These are phyloP conservation scores for Propithecus coquereli DNA, from an alignment of 2,113 vertebrate genomes.

Conservation along the genomic window DNA sequence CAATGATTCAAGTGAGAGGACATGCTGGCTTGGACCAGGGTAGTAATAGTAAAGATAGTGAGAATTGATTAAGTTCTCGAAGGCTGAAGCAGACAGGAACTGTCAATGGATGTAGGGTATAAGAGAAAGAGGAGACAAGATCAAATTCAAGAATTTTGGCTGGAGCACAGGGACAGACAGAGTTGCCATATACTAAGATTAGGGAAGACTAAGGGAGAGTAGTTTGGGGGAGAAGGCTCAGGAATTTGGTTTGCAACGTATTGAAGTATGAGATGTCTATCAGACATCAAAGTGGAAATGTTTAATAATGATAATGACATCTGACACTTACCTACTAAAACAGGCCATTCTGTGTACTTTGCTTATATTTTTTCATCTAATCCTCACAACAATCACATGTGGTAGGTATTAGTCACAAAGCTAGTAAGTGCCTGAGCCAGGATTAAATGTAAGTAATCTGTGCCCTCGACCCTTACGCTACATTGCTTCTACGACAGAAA, in stretches of 20 bases:
- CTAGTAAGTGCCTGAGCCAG: not conserved
- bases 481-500: slow-evolving; percentile 5
- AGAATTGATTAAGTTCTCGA: not conserved
- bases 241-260: not conserved
- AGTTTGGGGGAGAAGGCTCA: not conserved
- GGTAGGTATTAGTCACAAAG: not conserved
- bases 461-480: not conserved
- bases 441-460: slow-evolving; percentile 20
- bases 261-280: not conserved
- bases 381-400: not conserved
- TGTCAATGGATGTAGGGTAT: not conserved
- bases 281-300: not conserved
- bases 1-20: not conserved
- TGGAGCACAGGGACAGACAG: not conserved
- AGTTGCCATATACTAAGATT: not conserved
- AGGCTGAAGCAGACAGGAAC: not conserved
- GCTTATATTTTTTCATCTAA: slow-evolving; percentile 25
- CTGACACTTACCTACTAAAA: not conserved
- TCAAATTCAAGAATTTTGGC: not conserved
- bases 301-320: not conserved
- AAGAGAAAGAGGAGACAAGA: not conserved
- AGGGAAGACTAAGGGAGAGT: not conserved
- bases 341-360: not conserved
- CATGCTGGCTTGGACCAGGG: not conserved
- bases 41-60: not conserved